A percentile compares a stretch with the other conserved stretches of the same genome.
These are phyloP conservation scores for Lutjanus erythropterus DNA, from an alignment of 2,113 vertebrate species.

Conservation along the genomic window DNA sequence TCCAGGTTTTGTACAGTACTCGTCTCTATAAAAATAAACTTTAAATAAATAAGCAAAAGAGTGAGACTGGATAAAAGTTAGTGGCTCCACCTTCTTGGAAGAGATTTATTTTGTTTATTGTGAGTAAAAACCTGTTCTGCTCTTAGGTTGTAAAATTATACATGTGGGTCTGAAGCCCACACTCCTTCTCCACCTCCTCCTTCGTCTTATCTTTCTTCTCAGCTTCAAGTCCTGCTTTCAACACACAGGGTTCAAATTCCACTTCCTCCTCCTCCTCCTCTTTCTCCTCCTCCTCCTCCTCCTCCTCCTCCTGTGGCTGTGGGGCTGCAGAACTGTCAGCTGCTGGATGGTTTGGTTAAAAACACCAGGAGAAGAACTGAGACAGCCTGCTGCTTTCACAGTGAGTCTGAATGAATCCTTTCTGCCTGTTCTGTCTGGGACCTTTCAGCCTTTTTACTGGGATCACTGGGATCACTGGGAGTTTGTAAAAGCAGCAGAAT, in stretches of 20 bases:
- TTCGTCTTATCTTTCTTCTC: background rate
- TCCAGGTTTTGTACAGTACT: background rate
- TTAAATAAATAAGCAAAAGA: background rate
- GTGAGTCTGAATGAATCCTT: conserved; percentile 12
- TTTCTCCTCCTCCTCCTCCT: background rate
- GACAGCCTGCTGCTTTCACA: background rate
- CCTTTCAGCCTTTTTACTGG: background rate
- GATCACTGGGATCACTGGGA: background rate
- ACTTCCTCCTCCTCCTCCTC: background rate
- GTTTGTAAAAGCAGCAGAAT: background rate
- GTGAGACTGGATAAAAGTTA: background rate
- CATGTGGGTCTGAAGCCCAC: background rate
- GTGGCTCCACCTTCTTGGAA: background rate
- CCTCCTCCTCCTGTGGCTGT: too few species aligned
- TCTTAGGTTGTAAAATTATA: background rate
- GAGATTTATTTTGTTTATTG: background rate
- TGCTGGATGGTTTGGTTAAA: background rate
- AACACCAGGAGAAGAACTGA: background rate
- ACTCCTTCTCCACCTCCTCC: background rate
- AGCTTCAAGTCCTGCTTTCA: background rate
- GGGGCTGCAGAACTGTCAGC: background rate
- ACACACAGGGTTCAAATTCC: conserved; percentile 17
- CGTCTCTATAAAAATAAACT: background rate
- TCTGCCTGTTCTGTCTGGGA: background rate
- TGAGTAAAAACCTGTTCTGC: background rate